phyloP scores from a whole-genome alignment of 2,888 invertebrate species.

The Drosophila phalerata region DNA sequence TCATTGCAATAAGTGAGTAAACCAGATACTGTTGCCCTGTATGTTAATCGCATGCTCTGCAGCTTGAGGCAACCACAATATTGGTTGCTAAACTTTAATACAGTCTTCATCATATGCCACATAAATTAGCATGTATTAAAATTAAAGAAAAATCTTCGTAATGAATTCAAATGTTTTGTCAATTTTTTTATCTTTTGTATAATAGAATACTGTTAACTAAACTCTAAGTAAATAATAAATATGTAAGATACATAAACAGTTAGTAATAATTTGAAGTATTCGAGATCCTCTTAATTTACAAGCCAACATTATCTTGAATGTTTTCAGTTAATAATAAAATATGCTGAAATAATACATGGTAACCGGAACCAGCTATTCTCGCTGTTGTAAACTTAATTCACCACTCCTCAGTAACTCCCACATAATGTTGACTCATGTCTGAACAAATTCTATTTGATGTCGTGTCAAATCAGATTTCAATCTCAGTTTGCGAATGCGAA shows the following conservation, averaged over 20 bases:
- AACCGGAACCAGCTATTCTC: constrained; percentile 4
- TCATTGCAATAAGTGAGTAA: constrained; percentile 46
- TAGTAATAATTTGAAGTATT: too few relatives aligned
- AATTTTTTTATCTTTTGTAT: too few relatives aligned
- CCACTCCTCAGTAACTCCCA: constrained; percentile 22
- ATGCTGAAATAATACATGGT: background rate
- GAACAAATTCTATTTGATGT: constrained; percentile 34
- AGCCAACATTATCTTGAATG: too few relatives aligned
- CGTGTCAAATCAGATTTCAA: constrained; percentile 48
- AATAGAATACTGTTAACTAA: too few relatives aligned
- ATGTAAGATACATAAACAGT: too few relatives aligned
- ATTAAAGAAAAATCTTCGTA: too few relatives aligned
- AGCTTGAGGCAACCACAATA: constrained; percentile 5
- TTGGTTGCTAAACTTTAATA: constrained; percentile 4
- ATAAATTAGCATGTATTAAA: too few relatives aligned
- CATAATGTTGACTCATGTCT: constrained; percentile 31
- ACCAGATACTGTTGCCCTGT: constrained; percentile 35
- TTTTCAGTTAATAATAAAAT: too few relatives aligned
- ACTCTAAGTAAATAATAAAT: too few relatives aligned
- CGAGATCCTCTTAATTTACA: too few relatives aligned
- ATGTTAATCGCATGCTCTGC: constrained; percentile 32
- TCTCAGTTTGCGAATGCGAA: constrained; percentile 35
- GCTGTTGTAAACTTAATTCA: background rate
- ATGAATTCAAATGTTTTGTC: too few relatives aligned
- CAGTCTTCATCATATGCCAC: too few relatives aligned